phyloP scores from a whole-genome alignment of 2,888 invertebrate species.

The Zootermopsis nevadensis region DNA sequence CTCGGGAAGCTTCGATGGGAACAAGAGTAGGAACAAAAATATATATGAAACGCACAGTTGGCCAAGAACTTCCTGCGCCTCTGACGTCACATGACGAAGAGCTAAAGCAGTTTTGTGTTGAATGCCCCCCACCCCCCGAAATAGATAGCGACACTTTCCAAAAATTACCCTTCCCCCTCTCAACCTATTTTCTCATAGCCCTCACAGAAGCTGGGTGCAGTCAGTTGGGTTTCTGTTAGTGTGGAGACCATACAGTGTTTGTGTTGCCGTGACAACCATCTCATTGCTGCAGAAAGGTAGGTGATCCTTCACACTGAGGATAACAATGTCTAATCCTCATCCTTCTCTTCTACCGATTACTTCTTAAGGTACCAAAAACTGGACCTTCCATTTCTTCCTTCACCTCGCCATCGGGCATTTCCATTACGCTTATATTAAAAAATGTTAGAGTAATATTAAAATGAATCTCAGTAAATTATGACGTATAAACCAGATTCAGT shows the following conservation, averaged over 20 bases:
- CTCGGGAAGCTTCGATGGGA: neutral
- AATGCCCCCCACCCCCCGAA: conserved; percentile 5
- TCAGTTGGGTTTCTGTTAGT: neutral
- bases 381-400: too few species aligned
- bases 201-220: neutral
- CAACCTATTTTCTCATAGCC: neutral
- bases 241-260: conserved; percentile 1
- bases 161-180: conserved; percentile 8
- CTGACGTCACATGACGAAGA: conserved; percentile 23
- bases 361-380: too few species aligned
- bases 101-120: conserved; percentile 14
- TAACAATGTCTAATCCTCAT: too few species aligned
- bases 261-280: neutral
- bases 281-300: neutral
- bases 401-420: too few species aligned
- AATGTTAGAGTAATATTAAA: too few species aligned
- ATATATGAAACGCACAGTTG: conserved; percentile 20
- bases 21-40: neutral
- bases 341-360: too few species aligned
- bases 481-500: too few species aligned
- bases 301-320: neutral
- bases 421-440: too few species aligned
- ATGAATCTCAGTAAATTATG: too few species aligned
- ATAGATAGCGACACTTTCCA: conserved; percentile 19
- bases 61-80: conserved; percentile 8